phyloP scores from a whole-genome alignment of 1,140 invertebrate species.

The Zaprionus gabonicus region DNA sequence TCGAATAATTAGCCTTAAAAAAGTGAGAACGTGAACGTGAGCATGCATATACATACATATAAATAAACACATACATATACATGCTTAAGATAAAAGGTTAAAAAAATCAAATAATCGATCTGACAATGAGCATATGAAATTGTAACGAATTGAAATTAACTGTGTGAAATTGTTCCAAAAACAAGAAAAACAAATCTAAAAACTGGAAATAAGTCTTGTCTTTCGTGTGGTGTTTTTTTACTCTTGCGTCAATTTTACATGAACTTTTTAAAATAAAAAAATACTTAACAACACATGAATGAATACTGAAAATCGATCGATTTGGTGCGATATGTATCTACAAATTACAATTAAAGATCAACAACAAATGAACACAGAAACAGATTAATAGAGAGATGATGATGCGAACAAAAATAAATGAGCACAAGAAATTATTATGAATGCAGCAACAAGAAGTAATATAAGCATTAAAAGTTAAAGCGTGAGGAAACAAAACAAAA shows the following conservation, averaged over 20 bases:
- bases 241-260: constrained; percentile 53
- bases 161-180: constrained; percentile 66
- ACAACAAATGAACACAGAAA: constrained; percentile 25
- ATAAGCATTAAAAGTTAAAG: constrained; percentile 63
- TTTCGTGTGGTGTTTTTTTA: constrained; percentile 43
- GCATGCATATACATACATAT: constrained; percentile 42
- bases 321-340: constrained; percentile 45
- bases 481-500: constrained; percentile 50
- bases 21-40: constrained; percentile 22
- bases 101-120: constrained; percentile 40
- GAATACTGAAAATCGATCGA: constrained; percentile 21
- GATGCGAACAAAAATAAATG: constrained; percentile 39
- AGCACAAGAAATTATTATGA: constrained; percentile 69
- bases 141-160: constrained; percentile 75
- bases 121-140: constrained; percentile 52
- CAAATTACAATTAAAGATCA: constrained; percentile 55
- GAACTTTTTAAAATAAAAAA: constrained; percentile 26
- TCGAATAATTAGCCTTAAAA: constrained; percentile 57
- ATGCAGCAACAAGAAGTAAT: constrained; percentile 55
- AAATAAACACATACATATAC: constrained; percentile 49
- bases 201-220: constrained; percentile 22
- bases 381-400: constrained; percentile 19
- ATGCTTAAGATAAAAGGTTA: constrained; percentile 21
- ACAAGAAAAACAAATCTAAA: constrained; percentile 19
- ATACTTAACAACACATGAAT: constrained; percentile 25